Conservation (phyloP, 2,888 invertebrate genomes). For the Perdita meconis region DNA sequence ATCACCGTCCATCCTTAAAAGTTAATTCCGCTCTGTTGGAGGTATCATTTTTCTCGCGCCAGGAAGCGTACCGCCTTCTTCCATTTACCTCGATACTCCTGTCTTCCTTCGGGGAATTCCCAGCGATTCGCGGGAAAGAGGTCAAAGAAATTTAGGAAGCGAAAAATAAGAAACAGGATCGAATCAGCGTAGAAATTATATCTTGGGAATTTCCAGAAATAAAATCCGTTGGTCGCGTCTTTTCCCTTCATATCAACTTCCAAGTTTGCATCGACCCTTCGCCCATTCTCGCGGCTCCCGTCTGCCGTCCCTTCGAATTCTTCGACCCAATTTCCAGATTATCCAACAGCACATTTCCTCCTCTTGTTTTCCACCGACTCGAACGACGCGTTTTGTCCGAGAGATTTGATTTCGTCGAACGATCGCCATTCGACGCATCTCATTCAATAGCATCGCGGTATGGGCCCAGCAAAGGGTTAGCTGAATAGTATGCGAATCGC, state of each 20-base stretch:
- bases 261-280: no score
- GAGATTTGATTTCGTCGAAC: slow-evolving; percentile 8
- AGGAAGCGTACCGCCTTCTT: slow-evolving; percentile 8
- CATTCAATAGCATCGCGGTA: slow-evolving; percentile 24
- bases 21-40: slow-evolving; percentile 69
- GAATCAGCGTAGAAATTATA: no score
- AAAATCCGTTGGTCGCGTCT: no score
- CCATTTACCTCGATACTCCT: not conserved
- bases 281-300: no score
- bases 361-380: not conserved
- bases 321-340: no score
- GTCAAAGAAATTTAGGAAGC: not conserved
- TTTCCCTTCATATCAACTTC: no score
- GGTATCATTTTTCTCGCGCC: slow-evolving; percentile 19
- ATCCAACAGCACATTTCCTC: not conserved
- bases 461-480: slow-evolving; percentile 29
- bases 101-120: not conserved
- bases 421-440: slow-evolving; percentile 13
- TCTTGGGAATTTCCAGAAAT: no score
- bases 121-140: not conserved
- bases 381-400: slow-evolving; percentile 6
- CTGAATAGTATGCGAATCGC: slow-evolving; percentile 19
- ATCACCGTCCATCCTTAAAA: slow-evolving; percentile 75
- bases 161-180: no score
- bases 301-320: no score